Conservation (phyloP, 2,113 vertebrate species). For the Pelecanoides urinatrix region DNA sequence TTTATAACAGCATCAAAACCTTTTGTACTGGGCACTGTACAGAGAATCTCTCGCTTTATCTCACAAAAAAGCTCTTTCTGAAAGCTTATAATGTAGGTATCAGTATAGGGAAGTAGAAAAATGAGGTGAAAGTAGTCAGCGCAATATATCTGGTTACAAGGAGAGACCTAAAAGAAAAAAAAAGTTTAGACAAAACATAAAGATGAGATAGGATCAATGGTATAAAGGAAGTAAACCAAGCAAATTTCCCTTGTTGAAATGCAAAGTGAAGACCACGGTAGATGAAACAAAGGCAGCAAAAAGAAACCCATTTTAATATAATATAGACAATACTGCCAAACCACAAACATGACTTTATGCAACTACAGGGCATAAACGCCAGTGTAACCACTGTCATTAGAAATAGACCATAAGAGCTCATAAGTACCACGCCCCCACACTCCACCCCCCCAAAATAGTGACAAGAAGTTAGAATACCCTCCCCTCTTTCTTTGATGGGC, state of each 20-base stretch:
- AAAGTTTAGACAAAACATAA: background rate
- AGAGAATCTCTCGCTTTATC: background rate
- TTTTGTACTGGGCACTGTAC: background rate
- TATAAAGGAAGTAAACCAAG: background rate
- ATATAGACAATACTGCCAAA: background rate
- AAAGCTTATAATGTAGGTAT: background rate
- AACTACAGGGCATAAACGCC: background rate
- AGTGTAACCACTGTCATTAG: background rate
- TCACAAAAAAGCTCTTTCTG: background rate
- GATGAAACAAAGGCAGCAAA: background rate
- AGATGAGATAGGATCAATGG: background rate
- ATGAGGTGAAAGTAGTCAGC: background rate
- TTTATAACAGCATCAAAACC: background rate
- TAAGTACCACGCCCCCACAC: too few species aligned
- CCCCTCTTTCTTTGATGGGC: background rate
- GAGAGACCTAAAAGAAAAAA: background rate
- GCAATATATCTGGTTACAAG: background rate
- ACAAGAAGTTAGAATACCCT: background rate
- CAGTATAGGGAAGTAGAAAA: background rate
- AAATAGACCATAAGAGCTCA: fast-evolving
- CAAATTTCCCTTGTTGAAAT: background rate
- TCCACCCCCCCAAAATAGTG: too few species aligned
- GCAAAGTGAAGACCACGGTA: background rate
- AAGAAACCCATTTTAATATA: background rate
- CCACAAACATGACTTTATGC: fast-evolving